Evolutionary conservation across 2,113 vertebrate species (phyloP), one percentile per base, ranked within the genome.

Genomic region (Lagopus leucura): DNA sequence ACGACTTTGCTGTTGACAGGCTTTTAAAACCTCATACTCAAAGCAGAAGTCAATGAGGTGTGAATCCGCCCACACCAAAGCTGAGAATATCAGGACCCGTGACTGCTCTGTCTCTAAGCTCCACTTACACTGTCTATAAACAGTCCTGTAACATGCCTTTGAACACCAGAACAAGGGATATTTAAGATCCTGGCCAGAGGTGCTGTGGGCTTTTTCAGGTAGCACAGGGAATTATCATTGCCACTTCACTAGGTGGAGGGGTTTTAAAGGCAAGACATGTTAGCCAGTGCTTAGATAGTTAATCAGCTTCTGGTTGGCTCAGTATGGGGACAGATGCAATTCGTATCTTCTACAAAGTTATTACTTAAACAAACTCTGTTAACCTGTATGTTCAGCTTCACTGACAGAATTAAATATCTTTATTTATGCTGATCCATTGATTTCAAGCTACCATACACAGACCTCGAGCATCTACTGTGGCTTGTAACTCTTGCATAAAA

Each of bases 1-100:
- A 57, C 0, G 0, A 28, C 22, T 57, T 38, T 75, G 38, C 69
- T 70, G 83, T 52, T 90, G 77, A 32, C 73, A 93, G 57, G 28
- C 19, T 38, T 93, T 88, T 67, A 19, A 64, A 36, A 63, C 8
- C 45, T 73, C 0, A 0, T 58, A 38, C 69, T 72, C 55, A 5
- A 40, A 78, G 83, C 6, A 45, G 76, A 82, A 82, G 61, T 73
- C 77, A 20, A 3, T 15, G 52, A 42, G 34, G 13, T 84, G 73
- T 65, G 92, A 94, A 82, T 65, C 47, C 81, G 72, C 45, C 5
- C n/a, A 19, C 34, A 27, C 36, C 24, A 45, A 69, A 82, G 57
- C 90, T 54, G 70, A 65, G 70, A 72, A 42, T 13, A 60, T 67
- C 76, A 40, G 57, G 20, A 64, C 9, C 27, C 7, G 0, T 5